Base-by-base conservation (phyloP, 2,113 vertebrate genomes). In the Amphilophus citrinellus region DNA sequence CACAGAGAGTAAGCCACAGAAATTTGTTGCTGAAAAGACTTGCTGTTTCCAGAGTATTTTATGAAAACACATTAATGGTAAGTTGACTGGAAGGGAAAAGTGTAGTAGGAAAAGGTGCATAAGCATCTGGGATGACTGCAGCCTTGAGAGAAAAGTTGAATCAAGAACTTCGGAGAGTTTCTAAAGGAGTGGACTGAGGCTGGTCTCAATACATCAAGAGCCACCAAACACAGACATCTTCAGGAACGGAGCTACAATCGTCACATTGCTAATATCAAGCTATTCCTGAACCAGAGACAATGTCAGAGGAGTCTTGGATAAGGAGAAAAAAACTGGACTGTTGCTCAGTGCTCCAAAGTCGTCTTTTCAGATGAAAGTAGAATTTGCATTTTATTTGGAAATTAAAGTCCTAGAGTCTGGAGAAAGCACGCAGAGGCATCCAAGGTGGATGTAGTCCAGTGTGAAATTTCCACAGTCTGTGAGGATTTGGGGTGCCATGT, bases 41-140 rank as follows among this genome's bases (percentile, higher is more conserved):
- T 10, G 8, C 1, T 18, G 42, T 68, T 30, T 39, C n/a, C 22
- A 27, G 65, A 27, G 65, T 10, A 42, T 27, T 68, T 24, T 22
- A 68, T 68, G 14, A 68, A 47, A 66, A 22, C 63, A 66, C 17
- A 44, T 44, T 44, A 66, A 47, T 44, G 63, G n/a, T 47, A 68
- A 47, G 14, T 42, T 68, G 14, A 47, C 8, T 10, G 14, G 5
- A n/a, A n/a, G 7, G 7, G n/a, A 5, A 0, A 0, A 10, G 47
- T 50, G 15, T 27, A 3, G 65, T 50, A 71, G 44, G 44, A 71
- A 71, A 71, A 50, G 13, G 13, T 15, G 44, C 14, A 47, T 14
- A 47, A 47, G 66, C 18, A 50, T 50, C 24, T 10, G 24, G 24
- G 15, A 71, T 71, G 24, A 53, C 24, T 44, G 50, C 44, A 71